These are phyloP conservation scores for Fundulus diaphanus DNA, from an alignment of 2,797 vertebrate species.

Conservation along the genomic window DNA sequence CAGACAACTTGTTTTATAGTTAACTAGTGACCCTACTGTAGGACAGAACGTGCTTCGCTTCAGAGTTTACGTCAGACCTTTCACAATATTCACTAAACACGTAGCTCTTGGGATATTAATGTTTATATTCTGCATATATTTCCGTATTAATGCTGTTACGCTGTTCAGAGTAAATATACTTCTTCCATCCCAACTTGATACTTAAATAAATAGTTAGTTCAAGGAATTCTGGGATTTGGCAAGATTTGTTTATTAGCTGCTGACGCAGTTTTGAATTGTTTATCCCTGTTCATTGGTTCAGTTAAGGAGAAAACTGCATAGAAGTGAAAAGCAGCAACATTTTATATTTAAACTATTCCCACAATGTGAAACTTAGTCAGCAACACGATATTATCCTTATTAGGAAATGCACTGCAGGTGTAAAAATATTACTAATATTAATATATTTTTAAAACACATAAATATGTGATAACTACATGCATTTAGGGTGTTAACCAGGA, in stretches of 20 bases:
- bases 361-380: neutral
- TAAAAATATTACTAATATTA: neutral
- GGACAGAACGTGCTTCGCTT: neutral
- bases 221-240: neutral
- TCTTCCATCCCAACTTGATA: neutral
- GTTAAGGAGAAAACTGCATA: neutral
- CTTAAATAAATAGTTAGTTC: neutral
- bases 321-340: neutral
- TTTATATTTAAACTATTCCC: neutral
- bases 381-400: neutral
- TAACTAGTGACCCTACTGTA: neutral
- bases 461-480: neutral
- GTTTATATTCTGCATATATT: neutral
- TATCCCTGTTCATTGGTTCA: neutral
- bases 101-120: neutral
- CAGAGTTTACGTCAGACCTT: too few species aligned
- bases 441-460: neutral
- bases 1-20: neutral
- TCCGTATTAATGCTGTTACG: neutral
- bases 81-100: neutral
- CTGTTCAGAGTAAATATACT: neutral
- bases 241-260: neutral
- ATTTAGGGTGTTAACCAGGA: neutral
- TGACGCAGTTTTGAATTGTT: neutral
- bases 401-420: neutral